Conservation (phyloP, 2,113 vertebrate species). For the Crocuta crocuta region DNA sequence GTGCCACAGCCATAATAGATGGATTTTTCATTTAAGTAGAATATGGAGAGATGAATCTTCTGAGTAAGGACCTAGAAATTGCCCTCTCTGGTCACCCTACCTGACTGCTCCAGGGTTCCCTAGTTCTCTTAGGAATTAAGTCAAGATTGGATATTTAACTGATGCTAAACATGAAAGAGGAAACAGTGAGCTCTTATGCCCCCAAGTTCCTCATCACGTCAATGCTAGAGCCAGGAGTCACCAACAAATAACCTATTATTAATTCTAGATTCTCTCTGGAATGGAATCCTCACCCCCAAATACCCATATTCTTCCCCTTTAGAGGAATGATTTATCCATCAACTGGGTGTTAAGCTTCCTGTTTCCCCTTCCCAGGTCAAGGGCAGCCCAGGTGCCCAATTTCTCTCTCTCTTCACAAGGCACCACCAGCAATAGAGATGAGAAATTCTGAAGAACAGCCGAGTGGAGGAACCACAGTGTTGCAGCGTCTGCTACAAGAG, state of each 20-base stretch:
- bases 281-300: constrained; percentile 36
- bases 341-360: constrained; percentile 80
- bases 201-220: constrained; percentile 32
- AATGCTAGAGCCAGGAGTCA: constrained; percentile 47
- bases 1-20: constrained; percentile 24
- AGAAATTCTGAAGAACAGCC: constrained; percentile 95
- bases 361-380: constrained; percentile 89
- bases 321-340: constrained; percentile 74
- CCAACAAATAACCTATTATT: constrained; percentile 26
- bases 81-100: background rate
- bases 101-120: constrained; percentile 35
- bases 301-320: constrained; percentile 55
- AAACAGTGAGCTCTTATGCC: background rate
- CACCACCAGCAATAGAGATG: constrained; percentile 92
- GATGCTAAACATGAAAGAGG: constrained; percentile 44
- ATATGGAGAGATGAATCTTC: constrained; percentile 10
- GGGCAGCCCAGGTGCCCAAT: constrained; percentile 89
- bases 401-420: constrained; percentile 92
- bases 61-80: constrained; percentile 40
- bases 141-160: constrained; percentile 52
- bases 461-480: constrained; percentile 92
- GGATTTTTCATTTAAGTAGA: constrained; percentile 52
- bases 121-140: constrained; percentile 51
- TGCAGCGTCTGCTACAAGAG: constrained; percentile 98
- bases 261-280: constrained; percentile 62